A percentile compares a stretch with the other conserved stretches of the same genome.
Evolutionary conservation across 2,113 vertebrate genomes (phyloP).

Genomic region (Serilophus lunatus): DNA sequence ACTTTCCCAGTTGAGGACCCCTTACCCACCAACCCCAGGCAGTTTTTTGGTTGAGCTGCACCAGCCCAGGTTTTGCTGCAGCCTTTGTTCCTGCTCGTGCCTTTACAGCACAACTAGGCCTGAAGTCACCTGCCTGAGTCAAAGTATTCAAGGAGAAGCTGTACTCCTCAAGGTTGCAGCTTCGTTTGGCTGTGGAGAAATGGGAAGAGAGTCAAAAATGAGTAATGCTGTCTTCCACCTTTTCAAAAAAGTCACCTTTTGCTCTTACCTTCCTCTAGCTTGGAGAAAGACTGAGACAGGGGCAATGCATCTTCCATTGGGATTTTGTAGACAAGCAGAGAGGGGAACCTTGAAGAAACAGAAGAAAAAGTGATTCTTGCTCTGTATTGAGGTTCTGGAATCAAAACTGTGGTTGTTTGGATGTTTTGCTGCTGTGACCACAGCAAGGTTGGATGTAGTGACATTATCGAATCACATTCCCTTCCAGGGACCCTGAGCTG

Average conservation of each 20-base stretch:
- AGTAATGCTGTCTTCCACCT: not conserved
- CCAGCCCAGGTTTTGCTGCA: not conserved
- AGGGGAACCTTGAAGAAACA: constrained; percentile 30
- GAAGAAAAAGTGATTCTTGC: not conserved
- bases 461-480: not conserved
- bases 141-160: constrained; percentile 76
- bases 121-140: constrained; percentile 64
- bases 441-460: not conserved
- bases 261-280: constrained; percentile 84
- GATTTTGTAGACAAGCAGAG: constrained; percentile 84
- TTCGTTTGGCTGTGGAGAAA: constrained; percentile 61
- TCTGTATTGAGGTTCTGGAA: not conserved
- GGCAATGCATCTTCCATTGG: constrained; percentile 86
- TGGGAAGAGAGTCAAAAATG: not conserved
- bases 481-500: not conserved
- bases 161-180: constrained; percentile 72
- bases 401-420: not conserved
- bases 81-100: not conserved
- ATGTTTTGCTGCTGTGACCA: not conserved
- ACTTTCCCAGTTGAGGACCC: not conserved
- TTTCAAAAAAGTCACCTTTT: not conserved
- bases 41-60: not conserved
- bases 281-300: constrained; percentile 83
- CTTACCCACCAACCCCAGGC: not conserved
- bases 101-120: not conserved